Evolutionary conservation across 2,113 vertebrate genomes (phyloP).

Genomic region (Motacilla tschutschensis): DNA sequence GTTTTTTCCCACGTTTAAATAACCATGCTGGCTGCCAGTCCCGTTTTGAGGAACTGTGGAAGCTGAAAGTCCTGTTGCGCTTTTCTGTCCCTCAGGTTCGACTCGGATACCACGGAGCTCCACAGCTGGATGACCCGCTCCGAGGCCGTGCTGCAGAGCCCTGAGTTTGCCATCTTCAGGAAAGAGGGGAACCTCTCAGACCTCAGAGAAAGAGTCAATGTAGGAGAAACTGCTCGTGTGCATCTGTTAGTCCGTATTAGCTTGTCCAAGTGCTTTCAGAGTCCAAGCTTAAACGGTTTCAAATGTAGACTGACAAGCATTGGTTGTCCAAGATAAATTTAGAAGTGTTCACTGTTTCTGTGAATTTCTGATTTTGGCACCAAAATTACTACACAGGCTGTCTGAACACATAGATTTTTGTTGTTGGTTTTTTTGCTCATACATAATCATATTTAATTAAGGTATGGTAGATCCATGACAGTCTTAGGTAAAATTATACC

Average conservation of each 20-base stretch:
- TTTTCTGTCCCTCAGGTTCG: constrained; percentile 80
- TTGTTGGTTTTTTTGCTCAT: not conserved
- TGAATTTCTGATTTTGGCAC: not conserved
- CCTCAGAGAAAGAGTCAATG: constrained; percentile 92
- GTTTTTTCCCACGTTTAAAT: not conserved
- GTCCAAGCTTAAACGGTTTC: not conserved
- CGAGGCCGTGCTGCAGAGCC: constrained; percentile 91
- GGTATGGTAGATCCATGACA: not conserved
- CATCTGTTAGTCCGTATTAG: not conserved
- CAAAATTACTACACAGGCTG: not conserved
- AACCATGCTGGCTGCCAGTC: not conserved
- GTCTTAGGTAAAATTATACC: not conserved
- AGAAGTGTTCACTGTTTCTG: not conserved
- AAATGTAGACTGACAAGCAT: not conserved
- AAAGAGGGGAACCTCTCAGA: constrained; percentile 92
- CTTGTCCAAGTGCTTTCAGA: not conserved
- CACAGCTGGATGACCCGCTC: constrained; percentile 98
- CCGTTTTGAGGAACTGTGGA: not conserved
- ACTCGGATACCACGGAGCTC: constrained; percentile 93
- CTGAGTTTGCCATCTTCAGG: constrained; percentile 86
- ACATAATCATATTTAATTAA: not conserved
- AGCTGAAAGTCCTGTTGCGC: not conserved
- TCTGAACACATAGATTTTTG: not conserved
- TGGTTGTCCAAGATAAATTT: not conserved
- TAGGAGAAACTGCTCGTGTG: constrained; percentile 51